Base-by-base conservation (phyloP, 2,113 vertebrate genomes). In the Neolamprologus fasciatus region DNA sequence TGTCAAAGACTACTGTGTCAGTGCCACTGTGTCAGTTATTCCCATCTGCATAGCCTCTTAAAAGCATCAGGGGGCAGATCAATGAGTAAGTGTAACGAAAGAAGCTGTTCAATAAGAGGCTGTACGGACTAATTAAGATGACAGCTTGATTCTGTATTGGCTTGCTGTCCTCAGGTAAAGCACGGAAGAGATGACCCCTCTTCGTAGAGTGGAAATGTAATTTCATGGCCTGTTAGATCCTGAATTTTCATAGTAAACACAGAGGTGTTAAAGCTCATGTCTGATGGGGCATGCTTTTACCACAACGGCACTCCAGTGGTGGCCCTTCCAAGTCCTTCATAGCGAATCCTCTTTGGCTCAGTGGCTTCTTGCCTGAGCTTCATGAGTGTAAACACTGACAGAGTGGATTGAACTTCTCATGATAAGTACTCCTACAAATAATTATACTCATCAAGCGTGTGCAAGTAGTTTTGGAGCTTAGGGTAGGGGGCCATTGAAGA, bases 151-250 rank as follows among this genome's bases (percentile, higher is more conserved):
- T 90, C 50, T 12, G 81, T 89, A 91, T 94, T 84, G 92, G 89
- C 42, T 92, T 89, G 81, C 87, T 94, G 90, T 94, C 89, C 89
- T 79, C 79, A 89, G 91, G 84, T 92, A 92, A 84, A 31, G 86
- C 78, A n/a, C 58, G 9, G 86, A 87, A 73, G 89, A 88, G 89
- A 93, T 90, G 90, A 92, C 90, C 91, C 89, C 84, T 71, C 73
- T 85, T 94, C 80, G 2, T 88, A 37, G 55, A 89, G 90, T 90
- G 94, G 93, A 95, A 95, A 91, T 94, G 91, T 94, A 95, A 96
- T 96, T 96, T 95, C 95, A 95, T 89, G 94, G 95, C 85, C 93
- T 93, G 94, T 94, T 95, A 93, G 91, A 94, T 92, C 84, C 71
- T 83, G 85, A 93, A 94, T 84, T 90, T 76, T 50, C 53, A 86